A percentile compares a stretch with the other conserved stretches of the same genome.
Evolutionary conservation across 2,888 invertebrate genomes (phyloP).

Genomic region (Tachina fera): DNA sequence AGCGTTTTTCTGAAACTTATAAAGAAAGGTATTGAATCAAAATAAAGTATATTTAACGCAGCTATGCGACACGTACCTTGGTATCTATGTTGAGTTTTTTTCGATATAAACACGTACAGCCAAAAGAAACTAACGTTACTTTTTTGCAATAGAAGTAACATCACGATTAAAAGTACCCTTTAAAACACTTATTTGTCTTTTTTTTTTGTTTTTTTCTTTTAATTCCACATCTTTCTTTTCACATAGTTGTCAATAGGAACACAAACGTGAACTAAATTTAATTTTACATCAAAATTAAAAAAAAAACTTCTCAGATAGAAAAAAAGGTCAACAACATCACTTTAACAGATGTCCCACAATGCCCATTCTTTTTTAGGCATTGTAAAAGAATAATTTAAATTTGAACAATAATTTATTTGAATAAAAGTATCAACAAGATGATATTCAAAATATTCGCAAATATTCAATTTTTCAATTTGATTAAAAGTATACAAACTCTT

Average conservation of each 20-base stretch:
- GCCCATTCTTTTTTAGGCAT: slow-evolving; percentile 27
- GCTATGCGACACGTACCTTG: too few species aligned
- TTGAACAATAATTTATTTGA: slow-evolving; percentile 24
- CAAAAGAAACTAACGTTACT: too few species aligned
- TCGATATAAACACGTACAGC: too few species aligned
- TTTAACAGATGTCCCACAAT: slow-evolving; percentile 56
- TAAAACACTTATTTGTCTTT: not conserved
- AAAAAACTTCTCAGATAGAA: slow-evolving; percentile 6
- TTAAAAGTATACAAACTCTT: too few species aligned
- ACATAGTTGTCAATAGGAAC: slow-evolving; percentile 64
- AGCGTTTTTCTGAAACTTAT: too few species aligned
- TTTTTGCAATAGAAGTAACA: slow-evolving; percentile 21
- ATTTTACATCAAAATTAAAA: slow-evolving; percentile 56
- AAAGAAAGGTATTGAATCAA: too few species aligned
- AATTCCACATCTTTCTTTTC: slow-evolving; percentile 29
- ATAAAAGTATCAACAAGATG: not conserved
- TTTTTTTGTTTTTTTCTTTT: slow-evolving; percentile 6
- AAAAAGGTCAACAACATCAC: slow-evolving; percentile 62
- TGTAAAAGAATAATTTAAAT: slow-evolving; percentile 41
- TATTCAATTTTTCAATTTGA: too few species aligned
- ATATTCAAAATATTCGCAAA: too few species aligned
- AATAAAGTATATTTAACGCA: too few species aligned
- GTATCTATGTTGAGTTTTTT: too few species aligned
- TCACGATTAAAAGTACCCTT: not conserved
- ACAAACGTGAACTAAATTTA: slow-evolving; percentile 66